Conservation (phyloP, 2,888 invertebrate genomes). For the Tenthredo scrophulariae region DNA sequence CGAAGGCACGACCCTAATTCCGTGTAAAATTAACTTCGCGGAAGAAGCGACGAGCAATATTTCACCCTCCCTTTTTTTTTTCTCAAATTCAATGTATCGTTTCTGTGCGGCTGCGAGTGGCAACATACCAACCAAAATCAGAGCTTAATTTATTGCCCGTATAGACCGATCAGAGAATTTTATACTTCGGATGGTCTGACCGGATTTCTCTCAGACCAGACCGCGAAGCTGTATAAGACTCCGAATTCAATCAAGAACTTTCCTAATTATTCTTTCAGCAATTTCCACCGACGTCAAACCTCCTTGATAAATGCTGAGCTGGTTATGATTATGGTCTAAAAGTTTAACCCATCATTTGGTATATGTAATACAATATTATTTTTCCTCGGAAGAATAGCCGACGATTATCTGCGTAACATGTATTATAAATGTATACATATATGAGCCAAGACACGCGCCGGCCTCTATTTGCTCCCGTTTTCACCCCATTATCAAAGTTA, state of each 20-base stretch:
- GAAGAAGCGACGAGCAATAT: constrained; percentile 10
- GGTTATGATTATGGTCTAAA: background rate
- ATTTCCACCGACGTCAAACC: background rate
- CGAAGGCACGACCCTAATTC: constrained; percentile 31
- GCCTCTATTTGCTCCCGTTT: background rate
- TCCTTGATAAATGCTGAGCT: background rate
- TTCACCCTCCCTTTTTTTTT: background rate
- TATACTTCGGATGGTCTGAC: background rate
- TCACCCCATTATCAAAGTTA: constrained; percentile 16
- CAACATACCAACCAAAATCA: background rate
- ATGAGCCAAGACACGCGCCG: constrained; percentile 4
- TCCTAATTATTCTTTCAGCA: background rate
- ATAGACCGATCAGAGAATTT: background rate
- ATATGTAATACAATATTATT: background rate
- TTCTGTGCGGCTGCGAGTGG: background rate
- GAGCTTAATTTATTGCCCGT: background rate
- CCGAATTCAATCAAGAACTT: background rate
- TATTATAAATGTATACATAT: background rate
- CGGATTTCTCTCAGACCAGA: background rate
- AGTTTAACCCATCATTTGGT: background rate
- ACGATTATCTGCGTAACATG: background rate
- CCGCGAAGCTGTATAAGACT: background rate
- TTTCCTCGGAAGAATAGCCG: background rate
- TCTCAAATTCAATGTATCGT: constrained; percentile 11
- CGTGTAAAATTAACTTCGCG: constrained; percentile 17